Base-by-base conservation (phyloP, 2,113 vertebrate genomes). In the Ceratotherium simum region DNA sequence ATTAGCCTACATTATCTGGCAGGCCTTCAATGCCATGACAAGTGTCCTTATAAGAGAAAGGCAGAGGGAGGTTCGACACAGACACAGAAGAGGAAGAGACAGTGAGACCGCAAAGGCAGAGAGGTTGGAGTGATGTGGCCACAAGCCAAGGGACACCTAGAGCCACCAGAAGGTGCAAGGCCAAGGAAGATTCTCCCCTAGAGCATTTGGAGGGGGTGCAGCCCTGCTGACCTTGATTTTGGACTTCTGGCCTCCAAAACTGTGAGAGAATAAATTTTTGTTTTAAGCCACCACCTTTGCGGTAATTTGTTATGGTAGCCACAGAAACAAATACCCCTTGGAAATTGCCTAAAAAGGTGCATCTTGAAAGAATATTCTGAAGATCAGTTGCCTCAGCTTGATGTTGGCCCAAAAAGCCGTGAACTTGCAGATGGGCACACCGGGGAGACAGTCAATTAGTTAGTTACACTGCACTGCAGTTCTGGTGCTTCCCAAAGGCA, bases 171-270 rank as follows among this genome's bases (percentile, higher is more conserved):
- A 84, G 60, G 10, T 64, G 4, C 12, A 31, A 31, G 60, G 33
- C 6, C 1, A 5, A 67, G n/a, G 54, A 70, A 6, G 29, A 78
- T 42, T 48, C 29, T 64, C 20, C 7, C 23, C 46, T 48, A 1
- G 4, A n/a, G n/a, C 31, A 33, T 64, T 13, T 29, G 54, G 33
- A n/a, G 70, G 12, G 11, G 20, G 3, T 3, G 2, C 36, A 83
- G 21, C 36, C 56, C 33, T 65, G 27, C 8, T 0, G n/a, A 54
- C 29, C 48, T 36, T 76, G 42, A 72, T 17, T 46, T 51, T 88
- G 54, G 70, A 90, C 62, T 91, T 90, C 16, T 42, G 70, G 39
- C 65, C 80, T 95, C 64, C 36, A 75, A 79, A 80, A 76, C 36
- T 5, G 36, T 48, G 54, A 95, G 72, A 48, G 10, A 92, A 79